Evolutionary conservation across 1,140 invertebrate species (phyloP).

Genomic region (Drosophila tani): DNA sequence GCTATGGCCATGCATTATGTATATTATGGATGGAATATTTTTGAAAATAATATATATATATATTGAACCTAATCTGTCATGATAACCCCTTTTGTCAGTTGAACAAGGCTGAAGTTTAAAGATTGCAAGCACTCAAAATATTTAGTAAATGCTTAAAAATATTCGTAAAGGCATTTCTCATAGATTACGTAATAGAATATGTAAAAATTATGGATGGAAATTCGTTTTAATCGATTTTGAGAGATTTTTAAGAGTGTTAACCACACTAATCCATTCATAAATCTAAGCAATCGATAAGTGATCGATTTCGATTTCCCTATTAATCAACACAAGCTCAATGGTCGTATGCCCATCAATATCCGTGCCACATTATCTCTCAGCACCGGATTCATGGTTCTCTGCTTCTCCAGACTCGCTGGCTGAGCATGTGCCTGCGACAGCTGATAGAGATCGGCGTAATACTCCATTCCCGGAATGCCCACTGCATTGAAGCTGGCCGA

Average conservation of each 20-base stretch:
- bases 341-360: constrained; percentile 77
- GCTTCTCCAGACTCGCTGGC: constrained; percentile 73
- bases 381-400: constrained; percentile 74
- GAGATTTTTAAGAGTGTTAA: too few species aligned
- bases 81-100: constrained; percentile 4
- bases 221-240: too few species aligned
- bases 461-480: constrained; percentile 87
- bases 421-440: constrained; percentile 85
- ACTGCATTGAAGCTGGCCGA: constrained; percentile 88
- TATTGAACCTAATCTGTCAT: background rate
- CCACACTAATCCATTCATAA: background rate
- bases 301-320: background rate
- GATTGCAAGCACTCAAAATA: background rate
- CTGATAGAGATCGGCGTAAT: constrained; percentile 89
- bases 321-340: constrained; percentile 77
- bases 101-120: background rate
- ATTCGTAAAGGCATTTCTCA: too few species aligned
- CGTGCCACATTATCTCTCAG: constrained; percentile 78
- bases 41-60: background rate
- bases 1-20: constrained; percentile 16
- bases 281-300: background rate
- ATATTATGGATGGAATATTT: background rate
- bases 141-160: background rate
- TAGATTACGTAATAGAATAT: too few species aligned
- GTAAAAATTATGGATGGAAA: too few species aligned